These are phyloP conservation scores for Lerema accius DNA, from an alignment of 1,140 invertebrate genomes.

Conservation along the genomic window DNA sequence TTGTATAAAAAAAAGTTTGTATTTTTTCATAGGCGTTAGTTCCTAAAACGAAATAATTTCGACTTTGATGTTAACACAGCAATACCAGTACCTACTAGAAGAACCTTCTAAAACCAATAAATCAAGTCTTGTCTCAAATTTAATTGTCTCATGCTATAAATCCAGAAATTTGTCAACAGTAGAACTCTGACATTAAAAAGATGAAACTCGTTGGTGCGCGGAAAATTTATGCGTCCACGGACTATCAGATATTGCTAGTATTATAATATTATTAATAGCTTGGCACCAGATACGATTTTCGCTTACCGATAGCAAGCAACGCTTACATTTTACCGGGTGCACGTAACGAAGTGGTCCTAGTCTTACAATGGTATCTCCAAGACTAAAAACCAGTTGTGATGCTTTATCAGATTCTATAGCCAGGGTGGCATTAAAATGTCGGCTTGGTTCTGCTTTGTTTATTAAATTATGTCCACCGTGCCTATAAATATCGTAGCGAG, in stretches of 20 bases:
- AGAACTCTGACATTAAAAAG: constrained; percentile 35
- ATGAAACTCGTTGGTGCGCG: constrained; percentile 22
- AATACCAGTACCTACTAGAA: no score
- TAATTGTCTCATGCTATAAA: constrained; percentile 7
- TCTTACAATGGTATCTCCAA: constrained; percentile 77
- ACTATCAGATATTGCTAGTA: constrained; percentile 62
- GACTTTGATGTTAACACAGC: no score
- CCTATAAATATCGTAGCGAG: constrained; percentile 67
- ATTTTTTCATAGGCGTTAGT: no score
- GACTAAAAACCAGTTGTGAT: constrained; percentile 74
- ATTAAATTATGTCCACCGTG: constrained; percentile 80
- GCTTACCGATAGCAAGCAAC: constrained; percentile 62
- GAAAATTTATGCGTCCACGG: constrained; percentile 51
- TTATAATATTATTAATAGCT: constrained; percentile 72
- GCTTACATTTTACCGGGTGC: constrained; percentile 63
- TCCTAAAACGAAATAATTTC: no score
- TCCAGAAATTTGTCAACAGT: constrained; percentile 34
- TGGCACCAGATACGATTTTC: constrained; percentile 61
- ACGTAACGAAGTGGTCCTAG: constrained; percentile 72
- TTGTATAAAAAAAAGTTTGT: no score
- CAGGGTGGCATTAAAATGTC: constrained; percentile 80
- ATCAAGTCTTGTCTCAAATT: background rate
- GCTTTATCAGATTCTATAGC: constrained; percentile 77
- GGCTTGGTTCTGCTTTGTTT: constrained; percentile 77
- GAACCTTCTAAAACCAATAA: no score